Base-by-base conservation (phyloP, 1,140 invertebrate genomes). In the Caenorhabditis remanei region DNA sequence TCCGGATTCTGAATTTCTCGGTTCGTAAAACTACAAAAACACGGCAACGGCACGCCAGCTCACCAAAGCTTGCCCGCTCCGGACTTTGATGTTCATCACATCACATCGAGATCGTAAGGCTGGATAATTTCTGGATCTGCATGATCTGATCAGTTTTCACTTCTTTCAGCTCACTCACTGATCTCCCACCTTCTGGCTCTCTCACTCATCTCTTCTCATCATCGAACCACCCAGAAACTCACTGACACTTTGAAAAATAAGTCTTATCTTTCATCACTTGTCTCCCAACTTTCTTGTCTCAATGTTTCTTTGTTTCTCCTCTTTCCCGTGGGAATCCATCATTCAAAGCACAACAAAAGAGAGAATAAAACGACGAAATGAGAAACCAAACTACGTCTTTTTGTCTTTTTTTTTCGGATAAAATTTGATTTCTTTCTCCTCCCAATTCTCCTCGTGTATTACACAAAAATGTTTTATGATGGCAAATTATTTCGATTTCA, bases 261-360 rank as follows among this genome's bases (percentile, higher is more conserved):
- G 19, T 71, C 13, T 71, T 71, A 71, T 71, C 65, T 71, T 71
- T 71, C 65, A 46, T 43, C 65, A 46, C 65, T 71, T 71, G 56
- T 61, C 56, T 61, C 19, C 21, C 21, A 21, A 8, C n/a, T 61
- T 61, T 58, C n/a, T 24, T 61, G 32, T 32, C 32, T 32, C 32
- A 32, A 32, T 32, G 32, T 32, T 32, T 32, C 32, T 63, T 43
- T 43, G 14, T 71, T 46, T 71, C 65, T 71, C 46, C n/a, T 40
- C 9, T 40, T 65, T 21, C 65, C 65, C 40, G 40, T 43, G 65
- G 65, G 41, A 46, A 71, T 71, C 65, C 65, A 71, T 71, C 65
- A 71, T 71, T 71, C 61, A 65, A 65, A 65, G 61, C 61, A 65
- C 61, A 65, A n/a, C n/a, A n/a, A n/a, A n/a, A n/a, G 19, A 58